Evolutionary conservation across 2,888 invertebrate genomes (phyloP).

Genomic region (Taphrorychus bicolor): DNA sequence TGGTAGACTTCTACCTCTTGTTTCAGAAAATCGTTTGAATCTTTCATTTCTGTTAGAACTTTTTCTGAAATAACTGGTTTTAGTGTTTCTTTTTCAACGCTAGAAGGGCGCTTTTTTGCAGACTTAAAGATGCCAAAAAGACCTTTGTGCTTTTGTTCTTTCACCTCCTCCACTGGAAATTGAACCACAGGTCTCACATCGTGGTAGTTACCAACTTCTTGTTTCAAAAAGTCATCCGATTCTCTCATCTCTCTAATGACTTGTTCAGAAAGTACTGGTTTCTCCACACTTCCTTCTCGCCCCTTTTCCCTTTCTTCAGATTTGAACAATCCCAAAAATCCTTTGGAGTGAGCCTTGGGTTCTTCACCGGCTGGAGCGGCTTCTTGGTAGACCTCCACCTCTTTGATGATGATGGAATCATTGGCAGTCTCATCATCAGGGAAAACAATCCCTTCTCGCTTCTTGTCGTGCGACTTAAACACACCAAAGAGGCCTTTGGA

Average conservation of each 20-base stretch:
- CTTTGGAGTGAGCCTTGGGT: slow-evolving; percentile 16
- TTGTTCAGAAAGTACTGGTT: slow-evolving; percentile 18
- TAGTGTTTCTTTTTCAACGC: slow-evolving; percentile 37
- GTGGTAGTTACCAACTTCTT: slow-evolving; percentile 39
- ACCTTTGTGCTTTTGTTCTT: slow-evolving; percentile 38
- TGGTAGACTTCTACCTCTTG: slow-evolving; percentile 46
- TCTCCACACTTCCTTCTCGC: slow-evolving; percentile 23
- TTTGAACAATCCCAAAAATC: slow-evolving; percentile 35
- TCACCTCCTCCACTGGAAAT: slow-evolving; percentile 14
- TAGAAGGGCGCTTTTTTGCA: slow-evolving; percentile 17
- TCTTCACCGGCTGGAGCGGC: neutral
- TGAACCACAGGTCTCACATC: slow-evolving; percentile 24
- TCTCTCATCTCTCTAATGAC: slow-evolving; percentile 23
- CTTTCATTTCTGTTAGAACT: slow-evolving; percentile 48
- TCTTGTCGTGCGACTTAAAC: slow-evolving; percentile 16
- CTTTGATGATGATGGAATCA: slow-evolving; percentile 17
- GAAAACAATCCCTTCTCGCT: no score
- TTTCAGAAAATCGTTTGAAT: slow-evolving; percentile 46
- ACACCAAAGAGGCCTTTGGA: slow-evolving; percentile 36
- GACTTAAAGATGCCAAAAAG: slow-evolving; percentile 30
- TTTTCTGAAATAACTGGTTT: slow-evolving; percentile 47
- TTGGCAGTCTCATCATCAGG: slow-evolving; percentile 1
- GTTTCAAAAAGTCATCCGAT: slow-evolving; percentile 30
- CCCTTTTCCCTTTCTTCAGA: slow-evolving; percentile 21
- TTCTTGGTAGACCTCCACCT: no score